Conservation (phyloP, 2,888 invertebrate genomes). For the Cremastobaeus sp. region DNA sequence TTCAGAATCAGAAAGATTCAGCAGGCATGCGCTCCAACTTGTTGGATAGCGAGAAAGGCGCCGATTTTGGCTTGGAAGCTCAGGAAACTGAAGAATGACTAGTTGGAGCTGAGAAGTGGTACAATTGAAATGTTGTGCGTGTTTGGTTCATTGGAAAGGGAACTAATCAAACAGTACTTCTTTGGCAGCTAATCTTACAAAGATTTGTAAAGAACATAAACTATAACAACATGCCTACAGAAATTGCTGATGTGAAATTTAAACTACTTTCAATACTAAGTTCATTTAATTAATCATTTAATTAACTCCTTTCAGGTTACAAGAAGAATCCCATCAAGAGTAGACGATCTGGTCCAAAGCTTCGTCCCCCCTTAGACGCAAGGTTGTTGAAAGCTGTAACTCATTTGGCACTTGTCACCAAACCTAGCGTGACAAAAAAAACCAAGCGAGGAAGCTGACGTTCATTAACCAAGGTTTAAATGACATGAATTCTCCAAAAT, state of each 20-base stretch:
- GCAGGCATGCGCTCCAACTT: constrained; percentile 73
- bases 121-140: no score
- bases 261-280: not conserved
- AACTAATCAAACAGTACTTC: no score
- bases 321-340: constrained; percentile 83
- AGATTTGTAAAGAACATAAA: constrained; percentile 80
- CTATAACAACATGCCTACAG: constrained; percentile 74
- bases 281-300: no score
- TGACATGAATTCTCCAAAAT: constrained; percentile 82
- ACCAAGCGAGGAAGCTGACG: constrained; percentile 77
- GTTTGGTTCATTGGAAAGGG: no score
- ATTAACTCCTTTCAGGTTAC: no score
- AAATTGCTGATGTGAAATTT: constrained; percentile 79
- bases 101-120: constrained; percentile 74
- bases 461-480: constrained; percentile 83
- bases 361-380: constrained; percentile 86
- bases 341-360: constrained; percentile 85
- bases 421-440: constrained; percentile 80
- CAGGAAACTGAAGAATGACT: constrained; percentile 76
- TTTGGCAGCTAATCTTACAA: constrained; percentile 84
- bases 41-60: constrained; percentile 71
- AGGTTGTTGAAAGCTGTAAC: constrained; percentile 84
- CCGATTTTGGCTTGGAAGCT: constrained; percentile 71
- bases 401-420: constrained; percentile 84
- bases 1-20: constrained; percentile 74